Conservation (phyloP, 2,113 vertebrate genomes). For the Micromys minutus region DNA sequence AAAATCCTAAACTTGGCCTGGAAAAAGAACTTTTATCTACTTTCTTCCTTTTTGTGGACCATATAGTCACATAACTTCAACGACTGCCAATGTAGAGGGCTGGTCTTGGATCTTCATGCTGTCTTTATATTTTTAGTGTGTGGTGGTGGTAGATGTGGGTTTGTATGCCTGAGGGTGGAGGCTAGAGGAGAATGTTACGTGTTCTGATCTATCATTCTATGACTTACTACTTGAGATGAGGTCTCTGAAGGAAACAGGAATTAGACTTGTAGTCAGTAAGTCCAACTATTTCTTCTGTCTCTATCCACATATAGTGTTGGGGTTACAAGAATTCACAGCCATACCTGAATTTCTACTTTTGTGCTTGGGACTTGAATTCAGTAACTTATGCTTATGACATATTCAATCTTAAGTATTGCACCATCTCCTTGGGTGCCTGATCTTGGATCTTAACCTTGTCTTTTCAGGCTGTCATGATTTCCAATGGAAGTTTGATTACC, state of each 20-base stretch:
- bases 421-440: neutral
- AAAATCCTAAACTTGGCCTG: neutral
- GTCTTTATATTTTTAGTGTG: neutral
- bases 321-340: neutral
- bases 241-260: neutral
- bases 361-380: neutral
- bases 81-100: neutral
- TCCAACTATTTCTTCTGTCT: neutral
- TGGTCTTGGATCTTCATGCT: neutral
- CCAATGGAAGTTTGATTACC: neutral
- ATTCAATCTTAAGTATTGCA: neutral
- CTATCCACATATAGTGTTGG: neutral
- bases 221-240: neutral
- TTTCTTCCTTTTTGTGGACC: neutral
- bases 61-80: neutral
- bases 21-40: neutral
- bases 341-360: neutral
- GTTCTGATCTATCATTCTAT: neutral
- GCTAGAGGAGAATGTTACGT: neutral
- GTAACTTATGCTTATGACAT: neutral
- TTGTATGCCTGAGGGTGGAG: neutral
- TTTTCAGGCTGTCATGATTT: neutral
- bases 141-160: neutral
- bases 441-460: neutral
- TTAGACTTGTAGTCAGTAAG: neutral